Percentiles rank a stretch among this genome's conserved stretches.
Conservation (phyloP, 2,113 vertebrate species). For the Nestor notabilis region DNA sequence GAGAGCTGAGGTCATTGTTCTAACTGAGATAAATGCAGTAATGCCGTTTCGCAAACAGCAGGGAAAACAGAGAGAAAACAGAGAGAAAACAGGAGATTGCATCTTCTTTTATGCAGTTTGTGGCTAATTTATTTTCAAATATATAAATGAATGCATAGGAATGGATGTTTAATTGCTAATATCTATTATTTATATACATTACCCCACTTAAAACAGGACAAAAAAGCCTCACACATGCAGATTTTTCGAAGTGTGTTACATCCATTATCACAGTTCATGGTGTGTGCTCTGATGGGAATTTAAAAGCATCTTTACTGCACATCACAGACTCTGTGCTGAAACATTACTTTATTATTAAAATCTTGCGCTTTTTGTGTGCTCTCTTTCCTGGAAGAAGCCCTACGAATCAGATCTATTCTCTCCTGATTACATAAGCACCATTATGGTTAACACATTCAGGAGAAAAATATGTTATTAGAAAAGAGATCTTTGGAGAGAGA, state of each 20-base stretch:
- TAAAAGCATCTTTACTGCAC: constrained; percentile 78
- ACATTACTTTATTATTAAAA: constrained; percentile 76
- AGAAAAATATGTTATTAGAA: constrained; percentile 24
- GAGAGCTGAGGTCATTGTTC: constrained; percentile 70
- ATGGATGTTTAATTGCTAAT: constrained; percentile 81
- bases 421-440: constrained; percentile 49
- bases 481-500: constrained; percentile 25
- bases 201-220: constrained; percentile 69
- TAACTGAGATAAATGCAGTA: constrained; percentile 66
- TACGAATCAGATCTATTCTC: constrained; percentile 37
- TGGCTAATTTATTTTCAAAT: constrained; percentile 80
- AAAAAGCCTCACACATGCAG: constrained; percentile 77
- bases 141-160: constrained; percentile 75
- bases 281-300: constrained; percentile 80
- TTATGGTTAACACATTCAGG: constrained; percentile 24
- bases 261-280: constrained; percentile 82
- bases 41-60: constrained; percentile 62
- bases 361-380: constrained; percentile 59
- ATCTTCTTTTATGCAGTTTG: constrained; percentile 65
- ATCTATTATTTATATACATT: constrained; percentile 82
- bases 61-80: constrained; percentile 72
- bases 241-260: constrained; percentile 75
- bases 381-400: constrained; percentile 35
- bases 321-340: constrained; percentile 62
- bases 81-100: constrained; percentile 65